Conservation (phyloP, 2,113 vertebrate genomes). For the Alosa alosa region DNA sequence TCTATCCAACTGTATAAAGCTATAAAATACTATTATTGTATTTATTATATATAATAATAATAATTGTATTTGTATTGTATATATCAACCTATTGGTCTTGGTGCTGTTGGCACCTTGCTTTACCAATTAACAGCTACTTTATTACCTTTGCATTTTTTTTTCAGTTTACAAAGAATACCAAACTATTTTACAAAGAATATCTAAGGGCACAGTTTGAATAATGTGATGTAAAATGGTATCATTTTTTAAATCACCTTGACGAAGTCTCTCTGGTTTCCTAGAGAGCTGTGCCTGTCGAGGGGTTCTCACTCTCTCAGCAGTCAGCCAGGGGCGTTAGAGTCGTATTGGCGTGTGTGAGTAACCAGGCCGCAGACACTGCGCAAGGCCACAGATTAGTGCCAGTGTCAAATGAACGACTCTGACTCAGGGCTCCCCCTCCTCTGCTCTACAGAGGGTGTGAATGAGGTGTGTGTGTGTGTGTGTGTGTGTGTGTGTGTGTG, state of each 20-base stretch:
- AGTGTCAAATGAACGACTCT: conserved; percentile 8
- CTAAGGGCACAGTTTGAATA: neutral
- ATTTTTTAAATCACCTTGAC: neutral
- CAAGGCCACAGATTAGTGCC: neutral
- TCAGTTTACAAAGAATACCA: no score
- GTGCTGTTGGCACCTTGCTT: no score
- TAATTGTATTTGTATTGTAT: no score
- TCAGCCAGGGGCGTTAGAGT: neutral
- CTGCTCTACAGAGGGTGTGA: neutral
- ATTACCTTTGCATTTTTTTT: no score
- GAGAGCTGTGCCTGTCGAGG: neutral
- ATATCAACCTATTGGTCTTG: no score
- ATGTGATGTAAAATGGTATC: neutral
- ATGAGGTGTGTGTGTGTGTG: neutral
- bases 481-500: neutral
- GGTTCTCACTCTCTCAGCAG: neutral
- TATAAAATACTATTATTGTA: no score
- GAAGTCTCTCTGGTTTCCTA: neutral
- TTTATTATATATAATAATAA: no score
- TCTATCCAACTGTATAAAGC: no score
- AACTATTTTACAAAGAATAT: neutral
- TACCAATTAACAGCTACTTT: no score
- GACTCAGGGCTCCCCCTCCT: neutral
- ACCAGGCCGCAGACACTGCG: neutral
- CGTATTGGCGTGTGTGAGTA: neutral